Evolutionary conservation across 1,140 invertebrate genomes (phyloP), one percentile per base, ranked within the genome.

Genomic region (Charaxes varanes): DNA sequence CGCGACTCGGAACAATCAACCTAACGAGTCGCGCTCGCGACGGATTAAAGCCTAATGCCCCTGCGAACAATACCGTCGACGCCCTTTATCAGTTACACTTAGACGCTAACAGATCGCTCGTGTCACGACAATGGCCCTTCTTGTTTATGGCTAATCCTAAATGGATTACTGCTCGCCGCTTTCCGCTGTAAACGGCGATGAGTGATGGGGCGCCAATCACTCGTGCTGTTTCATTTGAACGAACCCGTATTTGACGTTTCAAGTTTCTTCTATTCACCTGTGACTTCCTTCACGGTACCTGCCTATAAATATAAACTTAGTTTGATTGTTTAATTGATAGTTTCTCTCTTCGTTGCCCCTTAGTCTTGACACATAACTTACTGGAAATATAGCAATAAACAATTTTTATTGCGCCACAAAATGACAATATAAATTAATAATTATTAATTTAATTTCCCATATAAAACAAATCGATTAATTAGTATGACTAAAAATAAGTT

Each of bases 91-190:
- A 74, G 66, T 67, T 63, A 66, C 69, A 65, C 58, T 74, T 66
- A 70, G 66, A 77, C 65, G 70, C 51, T 72, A 81, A 81, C 72
- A 76, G 65, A 77, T 77, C 66, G 72, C 46, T 61, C 64, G 67
- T 62, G 66, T 74, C 67, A 49, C 60, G 65, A 77, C 73, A 73
- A 72, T 69, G 69, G 61, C 61, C 60, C 63, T 55, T 53, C 70
- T 70, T 79, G 74, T 76, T 77, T 74, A 72, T 68, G 66, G 57
- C 61, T 77, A 74, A 79, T 77, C 72, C 72, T 77, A 73, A 79
- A 70, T 79, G 77, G 72, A 79, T 77, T 79, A 81, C 67, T 71
- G 49, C 46, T 58, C 26, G 7, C 33, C 26, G 18, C 8, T 7
- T 11, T 16, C 27, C 27, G 12, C 23, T 12, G 23, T 14, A 14